phyloP scores from a whole-genome alignment of 2,888 invertebrate species.

The Tenthredo scrophulariae region DNA sequence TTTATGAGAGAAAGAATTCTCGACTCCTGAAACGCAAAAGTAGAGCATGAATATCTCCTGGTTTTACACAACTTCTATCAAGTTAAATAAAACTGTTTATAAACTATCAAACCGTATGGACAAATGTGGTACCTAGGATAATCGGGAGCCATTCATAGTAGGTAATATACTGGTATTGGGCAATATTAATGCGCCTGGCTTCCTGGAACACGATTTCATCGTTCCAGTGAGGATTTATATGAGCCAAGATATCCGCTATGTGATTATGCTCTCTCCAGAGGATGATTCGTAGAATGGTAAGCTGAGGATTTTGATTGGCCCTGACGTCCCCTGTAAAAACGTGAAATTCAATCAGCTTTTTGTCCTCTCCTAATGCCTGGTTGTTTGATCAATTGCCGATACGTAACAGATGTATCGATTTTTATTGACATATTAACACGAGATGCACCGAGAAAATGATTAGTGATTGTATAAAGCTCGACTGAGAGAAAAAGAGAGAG shows the following conservation, averaged over 20 bases:
- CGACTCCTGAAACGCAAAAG: constrained; percentile 75
- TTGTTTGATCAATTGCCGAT: no score
- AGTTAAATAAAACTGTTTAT: neutral
- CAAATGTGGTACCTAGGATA: constrained; percentile 82
- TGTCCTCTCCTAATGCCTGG: neutral
- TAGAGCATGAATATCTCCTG: neutral
- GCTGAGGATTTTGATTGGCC: constrained; percentile 88
- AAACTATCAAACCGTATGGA: neutral
- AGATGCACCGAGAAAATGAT: neutral
- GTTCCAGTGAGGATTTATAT: constrained; percentile 87
- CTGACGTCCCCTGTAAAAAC: constrained; percentile 85
- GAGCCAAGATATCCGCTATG: constrained; percentile 82
- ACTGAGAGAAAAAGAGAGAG: constrained; percentile 10
- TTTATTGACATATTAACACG: neutral
- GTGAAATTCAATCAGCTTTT: neutral
- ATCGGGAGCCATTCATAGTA: constrained; percentile 91
- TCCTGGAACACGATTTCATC: constrained; percentile 89
- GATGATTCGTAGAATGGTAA: constrained; percentile 87
- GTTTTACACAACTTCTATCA: neutral
- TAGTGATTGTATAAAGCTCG: neutral
- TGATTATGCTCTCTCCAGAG: constrained; percentile 91
- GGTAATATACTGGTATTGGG: constrained; percentile 88
- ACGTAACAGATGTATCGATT: neutral
- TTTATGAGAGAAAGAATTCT: constrained; percentile 83
- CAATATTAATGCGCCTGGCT: constrained; percentile 86